Evolutionary conservation across 1,140 invertebrate species (phyloP).

Genomic region (Phthorimaea operculella): DNA sequence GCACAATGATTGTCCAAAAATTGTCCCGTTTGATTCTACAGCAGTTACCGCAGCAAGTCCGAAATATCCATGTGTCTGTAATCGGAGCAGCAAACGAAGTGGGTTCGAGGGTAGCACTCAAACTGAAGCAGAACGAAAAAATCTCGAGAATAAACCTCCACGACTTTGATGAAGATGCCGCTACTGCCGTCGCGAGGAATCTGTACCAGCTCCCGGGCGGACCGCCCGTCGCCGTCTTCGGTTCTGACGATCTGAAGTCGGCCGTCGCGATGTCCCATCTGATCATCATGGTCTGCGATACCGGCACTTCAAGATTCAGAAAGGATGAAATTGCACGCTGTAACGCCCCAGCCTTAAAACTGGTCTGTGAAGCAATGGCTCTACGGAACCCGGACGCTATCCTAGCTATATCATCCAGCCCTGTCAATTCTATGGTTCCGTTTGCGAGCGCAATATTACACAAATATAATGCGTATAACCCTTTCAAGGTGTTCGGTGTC

Average conservation of each 20-base stretch:
- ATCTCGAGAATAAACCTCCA: slow-evolving; percentile 30
- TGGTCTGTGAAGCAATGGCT: slow-evolving; percentile 25
- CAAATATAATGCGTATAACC: slow-evolving; percentile 33
- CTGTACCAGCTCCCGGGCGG: slow-evolving; percentile 27
- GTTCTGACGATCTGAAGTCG: slow-evolving; percentile 18
- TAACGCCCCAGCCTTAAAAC: slow-evolving; percentile 31
- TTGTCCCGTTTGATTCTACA: too few species aligned
- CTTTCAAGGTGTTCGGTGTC: slow-evolving; percentile 39
- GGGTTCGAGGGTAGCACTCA: slow-evolving; percentile 31
- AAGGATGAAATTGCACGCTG: too few species aligned
- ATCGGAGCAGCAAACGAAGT: slow-evolving; percentile 33
- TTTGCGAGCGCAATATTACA: slow-evolving; percentile 35
- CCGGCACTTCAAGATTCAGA: too few species aligned
- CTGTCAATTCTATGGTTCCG: slow-evolving; percentile 44
- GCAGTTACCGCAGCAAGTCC: too few species aligned
- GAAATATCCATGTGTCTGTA: slow-evolving; percentile 28
- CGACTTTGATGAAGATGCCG: slow-evolving; percentile 27
- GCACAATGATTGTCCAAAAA: too few species aligned
- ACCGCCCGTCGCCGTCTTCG: slow-evolving; percentile 19
- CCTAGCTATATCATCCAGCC: slow-evolving; percentile 37
- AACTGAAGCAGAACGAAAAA: slow-evolving; percentile 33
- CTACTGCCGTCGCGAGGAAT: slow-evolving; percentile 26
- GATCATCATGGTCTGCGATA: slow-evolving; percentile 25
- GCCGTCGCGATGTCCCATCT: slow-evolving; percentile 29
- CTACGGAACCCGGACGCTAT: slow-evolving; percentile 32